Conservation (phyloP, 2,888 invertebrate species). For the Oligia latruncula region DNA sequence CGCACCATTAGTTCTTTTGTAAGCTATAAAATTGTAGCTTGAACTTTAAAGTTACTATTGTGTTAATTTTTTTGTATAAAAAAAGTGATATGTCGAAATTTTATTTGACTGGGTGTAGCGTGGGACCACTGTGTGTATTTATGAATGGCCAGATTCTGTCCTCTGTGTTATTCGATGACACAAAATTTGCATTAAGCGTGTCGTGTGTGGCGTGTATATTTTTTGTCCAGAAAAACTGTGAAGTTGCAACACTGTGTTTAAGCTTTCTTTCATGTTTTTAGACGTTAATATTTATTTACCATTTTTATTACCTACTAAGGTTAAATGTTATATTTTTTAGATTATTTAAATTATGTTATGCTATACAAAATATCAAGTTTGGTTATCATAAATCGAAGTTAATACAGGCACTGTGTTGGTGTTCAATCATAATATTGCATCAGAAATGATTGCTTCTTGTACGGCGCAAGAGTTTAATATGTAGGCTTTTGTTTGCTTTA, state of each 20-base stretch:
- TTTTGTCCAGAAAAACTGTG: slow-evolving; percentile 15
- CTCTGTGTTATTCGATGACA: slow-evolving; percentile 55
- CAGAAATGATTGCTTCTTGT: slow-evolving; percentile 6
- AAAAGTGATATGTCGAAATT: slow-evolving; percentile 68
- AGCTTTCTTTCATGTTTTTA: slow-evolving; percentile 18
- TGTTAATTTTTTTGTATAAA: slow-evolving; percentile 54
- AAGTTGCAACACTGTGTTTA: slow-evolving; percentile 2
- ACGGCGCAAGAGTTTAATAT: not conserved
- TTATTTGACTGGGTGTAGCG: slow-evolving; percentile 71
- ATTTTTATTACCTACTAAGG: not conserved
- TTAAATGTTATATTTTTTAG: not conserved
- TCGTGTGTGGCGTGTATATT: slow-evolving; percentile 3
- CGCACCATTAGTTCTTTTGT: slow-evolving; percentile 85
- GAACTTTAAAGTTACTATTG: slow-evolving; percentile 60
- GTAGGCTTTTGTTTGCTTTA: not conserved
- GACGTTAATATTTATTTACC: not conserved
- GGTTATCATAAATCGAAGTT: not conserved
- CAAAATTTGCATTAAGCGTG: slow-evolving; percentile 46
- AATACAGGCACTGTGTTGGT: not conserved
- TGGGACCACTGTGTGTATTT: slow-evolving; percentile 64
- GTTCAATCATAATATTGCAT: slow-evolving; percentile 21
- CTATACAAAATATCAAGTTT: not conserved
- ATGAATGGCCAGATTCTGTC: slow-evolving; percentile 31
- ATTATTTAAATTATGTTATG: not conserved
- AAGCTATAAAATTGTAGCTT: slow-evolving; percentile 69